These are phyloP conservation scores for Myotis brandtii DNA, from an alignment of 2,113 vertebrate genomes.

Conservation along the genomic window DNA sequence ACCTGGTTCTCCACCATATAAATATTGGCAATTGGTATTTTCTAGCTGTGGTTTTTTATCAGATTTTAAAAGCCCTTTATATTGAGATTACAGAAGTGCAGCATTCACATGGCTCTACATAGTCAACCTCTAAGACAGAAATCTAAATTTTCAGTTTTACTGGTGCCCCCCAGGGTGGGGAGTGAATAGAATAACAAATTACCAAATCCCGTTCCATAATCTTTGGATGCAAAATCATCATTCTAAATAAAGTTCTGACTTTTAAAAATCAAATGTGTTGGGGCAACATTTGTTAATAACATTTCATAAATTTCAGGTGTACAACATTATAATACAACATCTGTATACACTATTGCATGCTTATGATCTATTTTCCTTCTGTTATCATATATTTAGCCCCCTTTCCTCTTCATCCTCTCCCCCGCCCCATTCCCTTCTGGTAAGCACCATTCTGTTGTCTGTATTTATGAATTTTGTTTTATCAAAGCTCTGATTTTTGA, in stretches of 20 bases:
- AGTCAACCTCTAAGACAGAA: background rate
- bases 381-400: background rate
- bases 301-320: background rate
- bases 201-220: background rate
- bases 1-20: background rate
- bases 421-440: background rate
- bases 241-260: slow-evolving; percentile 2
- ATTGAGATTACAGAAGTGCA: background rate
- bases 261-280: background rate
- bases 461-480: background rate
- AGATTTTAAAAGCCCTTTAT: background rate
- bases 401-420: background rate
- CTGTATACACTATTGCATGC: background rate
- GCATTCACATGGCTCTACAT: background rate
- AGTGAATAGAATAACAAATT: background rate
- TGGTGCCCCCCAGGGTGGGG: background rate
- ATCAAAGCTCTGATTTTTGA: background rate
- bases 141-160: background rate
- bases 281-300: background rate
- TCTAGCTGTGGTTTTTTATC: background rate
- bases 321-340: too few relatives aligned
- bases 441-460: background rate
- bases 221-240: background rate
- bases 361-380: background rate
- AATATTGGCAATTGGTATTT: background rate